A percentile compares a stretch with the other conserved stretches of the same genome.
These are phyloP conservation scores for Boulengeromyrus knoepffleri DNA, from an alignment of 2,113 vertebrate species.

Conservation along the genomic window DNA sequence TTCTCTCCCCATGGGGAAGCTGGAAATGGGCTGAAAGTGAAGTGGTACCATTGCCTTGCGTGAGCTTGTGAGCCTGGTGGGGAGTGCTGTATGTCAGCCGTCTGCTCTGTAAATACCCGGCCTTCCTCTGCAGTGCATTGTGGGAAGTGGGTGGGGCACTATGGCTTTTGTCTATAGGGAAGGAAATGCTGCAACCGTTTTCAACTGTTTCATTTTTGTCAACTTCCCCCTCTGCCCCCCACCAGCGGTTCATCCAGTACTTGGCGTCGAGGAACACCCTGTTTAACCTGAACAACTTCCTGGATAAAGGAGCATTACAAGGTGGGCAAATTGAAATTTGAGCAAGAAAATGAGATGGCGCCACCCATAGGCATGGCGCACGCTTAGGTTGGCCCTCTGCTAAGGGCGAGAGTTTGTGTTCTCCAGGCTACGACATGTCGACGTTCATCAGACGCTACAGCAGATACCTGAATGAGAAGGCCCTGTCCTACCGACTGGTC, in stretches of 20 bases:
- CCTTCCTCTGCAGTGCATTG: neutral
- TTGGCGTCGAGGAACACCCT: constrained; percentile 87
- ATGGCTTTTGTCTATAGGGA: neutral
- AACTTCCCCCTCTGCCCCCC: neutral
- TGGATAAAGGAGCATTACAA: constrained; percentile 89
- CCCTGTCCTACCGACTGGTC: constrained; percentile 90
- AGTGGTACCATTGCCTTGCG: neutral
- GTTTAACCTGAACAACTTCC: constrained; percentile 93
- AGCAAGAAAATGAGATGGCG: neutral
- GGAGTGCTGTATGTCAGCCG: neutral
- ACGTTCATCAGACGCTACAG: constrained; percentile 91
- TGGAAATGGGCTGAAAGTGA: neutral
- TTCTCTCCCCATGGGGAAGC: too few relatives aligned
- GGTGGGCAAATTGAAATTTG: constrained; percentile 56
- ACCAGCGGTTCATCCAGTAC: constrained; percentile 88
- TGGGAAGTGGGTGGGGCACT: neutral
- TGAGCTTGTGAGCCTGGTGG: neutral
- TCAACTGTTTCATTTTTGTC: neutral
- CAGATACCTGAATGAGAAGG: constrained; percentile 95
- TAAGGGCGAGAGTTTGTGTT: constrained; percentile 2
- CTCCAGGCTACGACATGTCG: constrained; percentile 82
- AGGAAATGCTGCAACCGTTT: neutral
- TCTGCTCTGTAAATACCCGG: neutral
- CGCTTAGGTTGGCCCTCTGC: too few relatives aligned
- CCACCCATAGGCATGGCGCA: neutral